Evolutionary conservation across 2,888 invertebrate species (phyloP).

Genomic region (Troides helena): DNA sequence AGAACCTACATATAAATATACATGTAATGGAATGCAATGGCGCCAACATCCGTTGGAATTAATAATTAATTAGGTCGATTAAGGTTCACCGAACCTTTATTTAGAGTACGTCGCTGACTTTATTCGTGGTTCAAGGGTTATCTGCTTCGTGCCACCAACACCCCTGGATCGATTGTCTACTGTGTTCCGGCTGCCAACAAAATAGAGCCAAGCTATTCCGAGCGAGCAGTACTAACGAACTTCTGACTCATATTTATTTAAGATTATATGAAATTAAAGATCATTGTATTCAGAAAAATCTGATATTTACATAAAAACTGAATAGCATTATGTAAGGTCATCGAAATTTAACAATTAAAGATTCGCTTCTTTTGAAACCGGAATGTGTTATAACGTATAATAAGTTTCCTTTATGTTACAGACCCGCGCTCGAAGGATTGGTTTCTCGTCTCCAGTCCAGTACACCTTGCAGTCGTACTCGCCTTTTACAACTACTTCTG

Average conservation of each 20-base stretch:
- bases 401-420: constrained; percentile 51
- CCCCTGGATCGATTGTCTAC: background rate
- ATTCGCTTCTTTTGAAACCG: background rate
- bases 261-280: too few species aligned
- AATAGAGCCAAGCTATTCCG: too few species aligned
- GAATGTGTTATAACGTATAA: background rate
- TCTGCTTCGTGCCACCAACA: background rate
- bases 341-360: background rate
- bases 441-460: constrained; percentile 84
- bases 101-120: background rate
- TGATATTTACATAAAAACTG: too few species aligned
- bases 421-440: constrained; percentile 83
- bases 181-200: too few species aligned
- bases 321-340: too few species aligned
- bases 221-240: too few species aligned
- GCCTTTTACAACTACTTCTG: constrained; percentile 85
- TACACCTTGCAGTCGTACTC: constrained; percentile 78
- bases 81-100: background rate
- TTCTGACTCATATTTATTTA: too few species aligned
- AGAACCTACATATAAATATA: too few species aligned
- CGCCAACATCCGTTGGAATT: too few species aligned
- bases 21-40: too few species aligned
- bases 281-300: too few species aligned
- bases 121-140: background rate
- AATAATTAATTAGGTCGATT: background rate